Percentiles rank a stretch among this genome's conserved stretches.
phyloP scores from a whole-genome alignment of 2,888 invertebrate genomes.

The Drosophila kanekoi region DNA sequence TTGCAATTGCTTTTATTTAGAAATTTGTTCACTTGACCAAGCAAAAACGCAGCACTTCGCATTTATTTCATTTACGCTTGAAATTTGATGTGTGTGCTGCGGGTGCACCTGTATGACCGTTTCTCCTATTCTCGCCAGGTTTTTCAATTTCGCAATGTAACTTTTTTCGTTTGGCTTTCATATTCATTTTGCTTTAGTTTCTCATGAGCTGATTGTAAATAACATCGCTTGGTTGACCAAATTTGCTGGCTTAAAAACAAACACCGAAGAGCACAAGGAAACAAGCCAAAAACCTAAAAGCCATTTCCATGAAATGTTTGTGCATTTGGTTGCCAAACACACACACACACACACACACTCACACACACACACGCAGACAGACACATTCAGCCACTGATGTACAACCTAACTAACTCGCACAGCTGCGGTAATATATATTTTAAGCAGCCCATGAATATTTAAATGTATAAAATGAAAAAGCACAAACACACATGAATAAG shows the following conservation, averaged over 20 bases:
- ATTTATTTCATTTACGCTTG: slow-evolving; percentile 38
- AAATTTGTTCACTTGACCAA: slow-evolving; percentile 17
- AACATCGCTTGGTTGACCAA: slow-evolving; percentile 48
- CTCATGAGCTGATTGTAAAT: slow-evolving; percentile 44
- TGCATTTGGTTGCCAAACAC: slow-evolving; percentile 32
- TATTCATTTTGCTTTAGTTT: slow-evolving; percentile 15
- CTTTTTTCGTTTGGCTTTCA: slow-evolving; percentile 6
- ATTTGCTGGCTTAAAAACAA: slow-evolving; percentile 17
- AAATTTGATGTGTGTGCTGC: slow-evolving; percentile 20
- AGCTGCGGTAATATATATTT: slow-evolving; percentile 69
- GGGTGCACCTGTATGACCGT: slow-evolving; percentile 4
- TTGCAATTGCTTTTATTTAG: slow-evolving; percentile 3
- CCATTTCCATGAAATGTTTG: slow-evolving; percentile 44
- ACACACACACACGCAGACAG: neutral
- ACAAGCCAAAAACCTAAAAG: slow-evolving; percentile 14
- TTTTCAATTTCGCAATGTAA: slow-evolving; percentile 12
- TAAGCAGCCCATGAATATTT: slow-evolving; percentile 72
- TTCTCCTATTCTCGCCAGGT: slow-evolving; percentile 6
- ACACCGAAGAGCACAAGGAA: neutral
- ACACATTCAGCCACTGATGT: neutral
- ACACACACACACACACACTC: slow-evolving; percentile 4
- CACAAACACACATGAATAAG: slow-evolving; percentile 50
- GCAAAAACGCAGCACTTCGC: slow-evolving; percentile 13
- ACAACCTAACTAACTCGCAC: slow-evolving; percentile 24
- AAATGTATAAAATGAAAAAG: slow-evolving; percentile 72